These are phyloP conservation scores for Oithona nana DNA, from an alignment of 2,888 invertebrate genomes.

Conservation along the genomic window DNA sequence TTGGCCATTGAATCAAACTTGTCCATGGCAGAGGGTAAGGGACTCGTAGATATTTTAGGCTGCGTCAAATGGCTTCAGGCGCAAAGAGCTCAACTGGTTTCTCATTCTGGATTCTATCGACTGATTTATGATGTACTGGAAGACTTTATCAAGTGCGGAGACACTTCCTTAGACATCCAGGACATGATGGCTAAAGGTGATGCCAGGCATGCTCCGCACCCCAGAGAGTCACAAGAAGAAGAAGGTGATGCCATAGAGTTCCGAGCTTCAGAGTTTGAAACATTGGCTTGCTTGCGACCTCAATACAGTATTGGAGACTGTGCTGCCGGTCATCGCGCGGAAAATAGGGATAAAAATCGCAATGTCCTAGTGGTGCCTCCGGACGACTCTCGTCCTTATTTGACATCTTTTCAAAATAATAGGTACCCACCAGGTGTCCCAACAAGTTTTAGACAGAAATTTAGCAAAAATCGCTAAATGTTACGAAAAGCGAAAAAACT, in stretches of 20 bases:
- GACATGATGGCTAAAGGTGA: background rate
- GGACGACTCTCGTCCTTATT: background rate
- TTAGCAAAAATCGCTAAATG: no score
- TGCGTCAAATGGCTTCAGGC: background rate
- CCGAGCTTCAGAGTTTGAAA: background rate
- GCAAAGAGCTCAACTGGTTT: background rate
- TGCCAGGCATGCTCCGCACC: no score
- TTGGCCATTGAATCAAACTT: conserved; percentile 1
- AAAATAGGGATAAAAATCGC: conserved; percentile 6
- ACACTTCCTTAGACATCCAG: background rate
- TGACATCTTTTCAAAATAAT: background rate
- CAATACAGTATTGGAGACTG: conserved; percentile 5
- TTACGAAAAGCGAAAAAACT: no score
- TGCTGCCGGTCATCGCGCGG: background rate
- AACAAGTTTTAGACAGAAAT: no score
- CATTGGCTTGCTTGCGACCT: background rate
- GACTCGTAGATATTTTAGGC: background rate
- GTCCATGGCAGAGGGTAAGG: background rate
- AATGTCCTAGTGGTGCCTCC: conserved; percentile 12
- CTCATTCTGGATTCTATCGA: background rate
- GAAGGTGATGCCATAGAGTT: background rate
- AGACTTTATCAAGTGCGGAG: background rate
- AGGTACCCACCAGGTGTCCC: no score
- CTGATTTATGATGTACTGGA: conserved; percentile 9
- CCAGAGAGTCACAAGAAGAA: no score